phyloP scores from a whole-genome alignment of 2,797 vertebrate genomes.

The Dryobates pubescens region DNA sequence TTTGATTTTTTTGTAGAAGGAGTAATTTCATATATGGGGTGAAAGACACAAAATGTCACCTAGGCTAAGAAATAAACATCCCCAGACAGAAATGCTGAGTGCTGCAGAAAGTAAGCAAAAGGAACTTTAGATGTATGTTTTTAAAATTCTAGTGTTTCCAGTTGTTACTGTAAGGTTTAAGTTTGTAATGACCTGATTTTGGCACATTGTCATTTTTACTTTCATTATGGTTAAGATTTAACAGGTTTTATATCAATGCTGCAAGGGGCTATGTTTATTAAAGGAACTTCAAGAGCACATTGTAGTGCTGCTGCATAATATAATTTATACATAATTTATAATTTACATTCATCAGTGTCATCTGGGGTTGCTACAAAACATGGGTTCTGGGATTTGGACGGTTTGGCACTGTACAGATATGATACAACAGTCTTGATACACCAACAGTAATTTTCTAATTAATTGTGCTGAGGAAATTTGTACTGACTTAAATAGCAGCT shows the following conservation, averaged over 20 bases:
- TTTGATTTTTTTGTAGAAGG: not conserved
- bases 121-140: not conserved
- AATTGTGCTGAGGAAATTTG: not conserved
- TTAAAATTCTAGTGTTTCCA: not conserved
- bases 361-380: not conserved
- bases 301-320: not conserved
- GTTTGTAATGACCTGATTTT: constrained; percentile 30
- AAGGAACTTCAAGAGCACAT: not conserved
- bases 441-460: not conserved
- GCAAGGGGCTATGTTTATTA: constrained; percentile 26
- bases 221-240: constrained; percentile 26
- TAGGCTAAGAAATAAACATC: not conserved
- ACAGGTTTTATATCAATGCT: not conserved
- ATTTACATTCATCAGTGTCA: constrained; percentile 30
- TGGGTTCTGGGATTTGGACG: not conserved
- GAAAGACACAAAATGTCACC: not conserved
- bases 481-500: not conserved
- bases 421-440: not conserved
- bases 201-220: constrained; percentile 28
- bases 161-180: constrained; percentile 1
- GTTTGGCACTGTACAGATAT: not conserved
- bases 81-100: not conserved
- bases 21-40: not conserved
- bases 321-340: not conserved
- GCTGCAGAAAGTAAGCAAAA: not conserved